A percentile compares a stretch with the other conserved stretches of the same genome.
These are phyloP conservation scores for Rhinoderma darwinii DNA, from an alignment of 2,113 vertebrate genomes.

Conservation along the genomic window DNA sequence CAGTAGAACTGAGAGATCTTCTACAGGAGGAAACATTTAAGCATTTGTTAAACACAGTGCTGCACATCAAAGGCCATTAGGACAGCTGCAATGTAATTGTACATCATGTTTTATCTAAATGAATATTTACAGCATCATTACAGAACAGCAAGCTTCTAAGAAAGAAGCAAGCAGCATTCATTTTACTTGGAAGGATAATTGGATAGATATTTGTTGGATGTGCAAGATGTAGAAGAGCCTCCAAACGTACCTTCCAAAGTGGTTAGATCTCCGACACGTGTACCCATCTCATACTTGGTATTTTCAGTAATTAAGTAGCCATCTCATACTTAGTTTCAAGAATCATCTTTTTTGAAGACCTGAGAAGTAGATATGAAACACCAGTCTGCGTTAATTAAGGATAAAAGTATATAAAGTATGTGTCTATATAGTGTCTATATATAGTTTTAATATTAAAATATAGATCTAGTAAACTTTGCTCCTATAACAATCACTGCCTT, in stretches of 20 bases:
- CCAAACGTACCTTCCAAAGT: neutral
- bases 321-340: too few relatives aligned
- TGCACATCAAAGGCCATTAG: constrained; percentile 5
- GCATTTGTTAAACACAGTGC: neutral
- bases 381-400: neutral
- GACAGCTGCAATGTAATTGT: constrained; percentile 13
- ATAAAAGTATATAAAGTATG: too few relatives aligned
- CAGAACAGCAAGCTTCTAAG: neutral
- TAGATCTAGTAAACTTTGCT: neutral
- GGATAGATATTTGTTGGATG: neutral
- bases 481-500: neutral
- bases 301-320: too few relatives aligned
- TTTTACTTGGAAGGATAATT: neutral
- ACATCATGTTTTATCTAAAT: constrained; percentile 10
- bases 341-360: too few relatives aligned
- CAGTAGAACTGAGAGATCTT: neutral
- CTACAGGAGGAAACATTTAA: constrained; percentile 24
- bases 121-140: neutral
- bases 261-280: neutral
- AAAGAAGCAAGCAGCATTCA: neutral
- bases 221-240: neutral
- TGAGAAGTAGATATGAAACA: too few relatives aligned
- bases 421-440: too few relatives aligned
- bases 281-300: too few relatives aligned
- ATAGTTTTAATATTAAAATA: neutral